phyloP scores from a whole-genome alignment of 1,140 invertebrate genomes.

The Zaprionus taronus region DNA sequence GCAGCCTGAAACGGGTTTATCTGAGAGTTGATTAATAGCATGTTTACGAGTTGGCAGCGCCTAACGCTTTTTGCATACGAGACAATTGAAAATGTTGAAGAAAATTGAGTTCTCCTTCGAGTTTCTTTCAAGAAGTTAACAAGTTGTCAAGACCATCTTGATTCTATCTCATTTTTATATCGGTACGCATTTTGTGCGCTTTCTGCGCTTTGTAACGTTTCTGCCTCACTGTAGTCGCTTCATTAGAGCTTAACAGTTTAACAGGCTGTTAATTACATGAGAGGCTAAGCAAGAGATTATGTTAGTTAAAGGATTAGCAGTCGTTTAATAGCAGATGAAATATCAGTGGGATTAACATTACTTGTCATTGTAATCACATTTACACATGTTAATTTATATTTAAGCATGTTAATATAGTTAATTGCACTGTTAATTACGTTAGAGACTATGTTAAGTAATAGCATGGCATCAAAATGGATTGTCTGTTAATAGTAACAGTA shows the following conservation, averaged over 20 bases:
- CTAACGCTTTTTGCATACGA: background rate
- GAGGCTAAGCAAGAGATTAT: too few species aligned
- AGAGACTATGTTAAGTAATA: too few species aligned
- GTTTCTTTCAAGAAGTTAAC: background rate
- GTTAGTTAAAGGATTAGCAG: too few species aligned
- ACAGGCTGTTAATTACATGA: background rate
- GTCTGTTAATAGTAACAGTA: too few species aligned
- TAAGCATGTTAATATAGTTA: too few species aligned
- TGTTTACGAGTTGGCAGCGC: constrained; percentile 3
- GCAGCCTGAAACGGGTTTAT: constrained; percentile 5
- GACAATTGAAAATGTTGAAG: background rate
- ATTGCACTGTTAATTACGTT: too few species aligned
- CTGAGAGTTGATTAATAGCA: background rate
- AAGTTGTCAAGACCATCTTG: background rate
- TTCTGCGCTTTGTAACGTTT: background rate
- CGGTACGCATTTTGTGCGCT: too few species aligned
- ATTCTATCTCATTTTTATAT: background rate
- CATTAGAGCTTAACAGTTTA: background rate
- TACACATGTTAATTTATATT: too few species aligned
- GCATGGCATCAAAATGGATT: too few species aligned
- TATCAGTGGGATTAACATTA: too few species aligned
- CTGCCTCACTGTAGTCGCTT: background rate
- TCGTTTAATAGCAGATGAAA: too few species aligned
- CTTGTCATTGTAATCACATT: too few species aligned
- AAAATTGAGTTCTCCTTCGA: background rate